A percentile compares a stretch with the other conserved stretches of the same genome.
These are phyloP conservation scores for Eupithecia dodoneata DNA, from an alignment of 2,888 invertebrate genomes.

Conservation along the genomic window DNA sequence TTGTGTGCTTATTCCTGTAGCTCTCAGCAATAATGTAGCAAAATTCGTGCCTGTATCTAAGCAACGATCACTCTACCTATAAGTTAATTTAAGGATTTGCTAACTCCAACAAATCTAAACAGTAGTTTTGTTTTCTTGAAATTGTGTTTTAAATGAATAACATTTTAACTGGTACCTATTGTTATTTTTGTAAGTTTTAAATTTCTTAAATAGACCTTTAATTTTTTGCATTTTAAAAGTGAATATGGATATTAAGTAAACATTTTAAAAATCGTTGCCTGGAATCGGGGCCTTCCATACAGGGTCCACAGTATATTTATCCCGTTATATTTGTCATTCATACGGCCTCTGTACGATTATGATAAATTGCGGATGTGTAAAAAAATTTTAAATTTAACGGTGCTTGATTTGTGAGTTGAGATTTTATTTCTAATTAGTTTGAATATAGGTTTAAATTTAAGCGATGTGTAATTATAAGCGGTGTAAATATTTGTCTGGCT, in stretches of 20 bases:
- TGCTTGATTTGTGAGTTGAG: constrained; percentile 62
- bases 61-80: background rate
- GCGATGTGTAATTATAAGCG: constrained; percentile 35
- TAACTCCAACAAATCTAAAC: too few relatives aligned
- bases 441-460: constrained; percentile 44
- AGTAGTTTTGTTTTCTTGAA: too few relatives aligned
- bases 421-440: constrained; percentile 57
- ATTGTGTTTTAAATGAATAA: too few relatives aligned
- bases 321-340: background rate
- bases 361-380: constrained; percentile 14
- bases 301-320: background rate
- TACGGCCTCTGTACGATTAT: background rate
- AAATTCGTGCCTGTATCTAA: background rate
- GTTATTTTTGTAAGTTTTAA: too few relatives aligned
- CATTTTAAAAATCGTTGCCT: background rate
- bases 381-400: constrained; percentile 50
- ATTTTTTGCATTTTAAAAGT: too few relatives aligned
- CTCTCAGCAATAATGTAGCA: background rate
- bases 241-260: background rate
- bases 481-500: constrained; percentile 43
- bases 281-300: background rate
- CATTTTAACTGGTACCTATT: too few relatives aligned
- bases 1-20: background rate
- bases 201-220: too few relatives aligned
- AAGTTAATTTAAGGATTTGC: too few relatives aligned